Evolutionary conservation across 35 echinoderm and acorn worm species (phyloP), one percentile per base, ranked within the genome.

Genomic region (Apostichopus parvimensis): DNA sequence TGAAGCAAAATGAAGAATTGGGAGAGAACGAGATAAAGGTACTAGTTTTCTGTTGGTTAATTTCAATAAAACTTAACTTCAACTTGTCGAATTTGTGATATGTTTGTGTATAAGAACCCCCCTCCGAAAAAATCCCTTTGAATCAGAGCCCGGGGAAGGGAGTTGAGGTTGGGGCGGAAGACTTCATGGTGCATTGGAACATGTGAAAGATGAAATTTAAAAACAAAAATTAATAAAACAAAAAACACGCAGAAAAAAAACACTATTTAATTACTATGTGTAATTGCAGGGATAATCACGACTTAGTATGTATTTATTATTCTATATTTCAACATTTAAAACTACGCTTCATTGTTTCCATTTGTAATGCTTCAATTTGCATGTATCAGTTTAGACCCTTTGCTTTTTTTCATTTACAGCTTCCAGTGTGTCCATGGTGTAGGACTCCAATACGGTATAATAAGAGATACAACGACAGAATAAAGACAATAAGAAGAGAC

Each of bases 401-500:
- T 68, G 11, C 4, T 68, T 68, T 68, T 68, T 68, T 68, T 45
- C 34, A 45, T 26, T 65, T 25, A 20, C 89, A 96, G 92, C 92
- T 93, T 53, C 93, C 90, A n/a, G 92, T 61, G 5, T 96, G 95
- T 93, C 95, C 95, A 17, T 91, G 70, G 80, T 96, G 95, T 52
- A 96, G 80, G 70, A 96, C 92, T 9, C 79, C 92, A 4, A 93
- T 96, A 20, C 61, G 95, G 54, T 81, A 87, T 28, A 96, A 91
- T 55, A 28, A 57, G 34, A 78, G 95, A 7, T 96, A 96, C 24
- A 92, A 92, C 34, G 91, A 93, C 57, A 81, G 68, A 4, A 96
- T 96, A 34, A 96, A 96, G 84, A 12, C 59, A 10, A 79, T 72
- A 65, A 45, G 79, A 6, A 77, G 21, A 18, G 95, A 96, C 57